These are phyloP conservation scores for Drosophila santomea DNA, from an alignment of 1,140 invertebrate genomes.

Conservation along the genomic window DNA sequence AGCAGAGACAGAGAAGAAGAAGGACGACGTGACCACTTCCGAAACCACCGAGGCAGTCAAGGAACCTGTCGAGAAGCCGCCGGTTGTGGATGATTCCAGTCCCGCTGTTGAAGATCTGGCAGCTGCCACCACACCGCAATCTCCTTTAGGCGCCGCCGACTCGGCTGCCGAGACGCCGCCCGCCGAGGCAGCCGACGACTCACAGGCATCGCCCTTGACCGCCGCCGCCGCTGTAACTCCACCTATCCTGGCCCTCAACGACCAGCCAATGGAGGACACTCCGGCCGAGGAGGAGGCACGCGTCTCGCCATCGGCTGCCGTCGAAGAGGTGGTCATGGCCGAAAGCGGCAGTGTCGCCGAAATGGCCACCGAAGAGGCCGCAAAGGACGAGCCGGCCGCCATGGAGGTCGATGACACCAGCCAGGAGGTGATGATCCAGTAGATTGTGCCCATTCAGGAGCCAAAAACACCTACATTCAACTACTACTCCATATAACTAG, in stretches of 20 bases:
- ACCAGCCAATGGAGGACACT: conserved; percentile 80
- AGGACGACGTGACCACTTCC: conserved; percentile 31
- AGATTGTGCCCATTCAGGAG: conserved; percentile 25
- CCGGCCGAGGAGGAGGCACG: conserved; percentile 58
- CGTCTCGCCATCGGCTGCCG: conserved; percentile 33
- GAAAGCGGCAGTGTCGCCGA: conserved; percentile 48
- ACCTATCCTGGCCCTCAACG: conserved; percentile 60
- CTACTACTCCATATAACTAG: conserved; percentile 54
- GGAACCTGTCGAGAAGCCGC: conserved; percentile 2
- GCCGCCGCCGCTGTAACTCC: conserved; percentile 19
- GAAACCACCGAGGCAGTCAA: background rate
- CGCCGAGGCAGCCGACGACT: conserved; percentile 13
- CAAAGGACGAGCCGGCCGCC: conserved; percentile 72
- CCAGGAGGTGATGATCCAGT: conserved; percentile 84
- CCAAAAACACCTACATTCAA: conserved; percentile 58
- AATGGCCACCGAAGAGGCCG: conserved; percentile 76
- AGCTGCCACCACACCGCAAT: conserved; percentile 26
- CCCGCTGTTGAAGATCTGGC: conserved; percentile 42
- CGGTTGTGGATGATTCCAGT: conserved; percentile 6
- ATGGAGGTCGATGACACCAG: conserved; percentile 84
- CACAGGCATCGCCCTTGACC: conserved; percentile 6
- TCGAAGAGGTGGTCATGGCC: conserved; percentile 78
- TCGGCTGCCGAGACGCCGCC: conserved; percentile 29
- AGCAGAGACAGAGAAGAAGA: conserved; percentile 20
- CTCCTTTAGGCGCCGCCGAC: conserved; percentile 31